Conservation (phyloP, 2,113 vertebrate species). For the Tor tambroides region DNA sequence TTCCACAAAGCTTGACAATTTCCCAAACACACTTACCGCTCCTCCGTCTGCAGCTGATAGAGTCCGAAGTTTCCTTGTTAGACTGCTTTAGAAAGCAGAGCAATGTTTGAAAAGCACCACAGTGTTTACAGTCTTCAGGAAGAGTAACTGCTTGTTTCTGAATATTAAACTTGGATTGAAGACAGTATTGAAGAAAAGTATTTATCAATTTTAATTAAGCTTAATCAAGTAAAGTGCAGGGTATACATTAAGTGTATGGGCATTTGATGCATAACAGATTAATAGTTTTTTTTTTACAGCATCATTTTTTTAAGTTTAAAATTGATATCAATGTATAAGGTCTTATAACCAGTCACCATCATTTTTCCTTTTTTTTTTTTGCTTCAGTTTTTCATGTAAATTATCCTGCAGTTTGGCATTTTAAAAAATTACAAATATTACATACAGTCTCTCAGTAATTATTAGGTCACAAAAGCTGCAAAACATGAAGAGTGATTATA, state of each 20-base stretch:
- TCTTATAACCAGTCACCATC: neutral
- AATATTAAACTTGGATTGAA: neutral
- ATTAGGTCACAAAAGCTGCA: neutral
- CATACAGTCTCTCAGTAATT: neutral
- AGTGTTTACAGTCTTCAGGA: neutral
- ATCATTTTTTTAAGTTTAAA: neutral
- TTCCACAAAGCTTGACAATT: neutral
- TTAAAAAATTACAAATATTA: neutral
- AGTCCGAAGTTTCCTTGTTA: neutral
- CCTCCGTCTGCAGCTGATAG: neutral
- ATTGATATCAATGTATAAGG: neutral
- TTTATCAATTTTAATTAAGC: neutral
- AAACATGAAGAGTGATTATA: neutral
- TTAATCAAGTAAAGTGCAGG: constrained; percentile 7
- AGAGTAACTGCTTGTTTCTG: neutral
- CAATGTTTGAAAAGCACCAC: neutral
- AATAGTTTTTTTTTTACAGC: neutral
- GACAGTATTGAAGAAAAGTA: neutral
- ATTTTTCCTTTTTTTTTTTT: too few relatives aligned
- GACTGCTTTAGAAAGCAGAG: neutral
- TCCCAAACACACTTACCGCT: neutral
- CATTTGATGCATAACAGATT: neutral
- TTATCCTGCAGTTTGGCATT: neutral
- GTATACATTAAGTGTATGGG: neutral
- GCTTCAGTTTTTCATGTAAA: neutral